Evolutionary conservation across 2,113 vertebrate species (phyloP).

Genomic region (Microtus montanus): DNA sequence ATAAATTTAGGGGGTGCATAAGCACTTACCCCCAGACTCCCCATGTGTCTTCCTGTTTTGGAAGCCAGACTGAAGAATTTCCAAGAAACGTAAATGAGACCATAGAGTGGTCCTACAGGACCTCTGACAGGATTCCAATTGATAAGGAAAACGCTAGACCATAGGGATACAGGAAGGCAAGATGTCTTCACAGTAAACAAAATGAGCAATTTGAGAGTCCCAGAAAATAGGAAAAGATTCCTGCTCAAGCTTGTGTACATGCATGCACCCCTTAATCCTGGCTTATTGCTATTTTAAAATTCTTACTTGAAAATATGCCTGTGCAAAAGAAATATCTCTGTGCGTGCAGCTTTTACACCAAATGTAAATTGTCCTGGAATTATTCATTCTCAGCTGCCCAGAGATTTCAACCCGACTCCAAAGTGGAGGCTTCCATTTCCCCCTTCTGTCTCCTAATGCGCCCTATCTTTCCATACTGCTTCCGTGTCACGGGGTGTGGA

Average conservation of each 20-base stretch:
- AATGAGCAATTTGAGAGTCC: background rate
- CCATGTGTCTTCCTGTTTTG: background rate
- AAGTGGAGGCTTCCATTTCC: background rate
- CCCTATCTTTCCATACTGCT: background rate
- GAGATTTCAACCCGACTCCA: background rate
- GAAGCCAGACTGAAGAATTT: background rate
- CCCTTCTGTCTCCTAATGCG: background rate
- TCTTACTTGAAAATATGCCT: background rate
- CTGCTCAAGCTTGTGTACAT: background rate
- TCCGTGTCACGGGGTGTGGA: background rate
- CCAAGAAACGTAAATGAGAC: background rate
- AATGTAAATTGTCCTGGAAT: background rate
- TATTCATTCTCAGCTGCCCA: background rate
- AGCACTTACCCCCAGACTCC: background rate
- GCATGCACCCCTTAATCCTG: background rate
- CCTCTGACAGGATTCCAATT: background rate
- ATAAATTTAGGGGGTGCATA: background rate
- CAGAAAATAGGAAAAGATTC: background rate
- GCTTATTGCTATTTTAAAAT: background rate
- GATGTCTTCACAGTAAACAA: background rate
- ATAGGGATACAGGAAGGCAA: background rate
- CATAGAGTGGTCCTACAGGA: too few species aligned
- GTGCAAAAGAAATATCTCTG: background rate
- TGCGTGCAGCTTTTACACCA: background rate
- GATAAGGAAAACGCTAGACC: background rate